phyloP scores from a whole-genome alignment of 2,113 vertebrate species.

The Cebus imitator region DNA sequence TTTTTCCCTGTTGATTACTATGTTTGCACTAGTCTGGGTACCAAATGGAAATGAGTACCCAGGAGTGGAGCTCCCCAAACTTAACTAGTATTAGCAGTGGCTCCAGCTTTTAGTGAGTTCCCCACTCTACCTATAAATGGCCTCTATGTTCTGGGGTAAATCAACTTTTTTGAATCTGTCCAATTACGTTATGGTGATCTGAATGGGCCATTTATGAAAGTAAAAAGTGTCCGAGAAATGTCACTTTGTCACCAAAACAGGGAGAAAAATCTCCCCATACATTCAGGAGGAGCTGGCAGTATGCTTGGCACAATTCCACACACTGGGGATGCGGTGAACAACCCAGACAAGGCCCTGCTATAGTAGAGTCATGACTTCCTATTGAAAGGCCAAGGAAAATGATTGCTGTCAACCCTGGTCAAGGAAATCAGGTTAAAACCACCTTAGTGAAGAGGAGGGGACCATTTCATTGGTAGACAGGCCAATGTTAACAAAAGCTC shows the following conservation, averaged over 20 bases:
- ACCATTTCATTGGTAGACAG: not conserved
- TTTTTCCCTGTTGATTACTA: not conserved
- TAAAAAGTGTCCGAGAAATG: constrained; percentile 23
- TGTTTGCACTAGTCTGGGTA: not conserved
- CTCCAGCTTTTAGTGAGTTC: constrained; percentile 14
- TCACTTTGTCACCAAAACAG: constrained; percentile 11
- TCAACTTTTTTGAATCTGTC: not conserved
- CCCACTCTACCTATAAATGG: not conserved
- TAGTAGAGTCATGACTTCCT: not conserved
- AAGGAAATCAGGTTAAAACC: constrained; percentile 35
- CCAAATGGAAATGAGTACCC: not conserved
- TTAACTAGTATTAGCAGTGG: not conserved
- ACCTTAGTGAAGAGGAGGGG: not conserved
- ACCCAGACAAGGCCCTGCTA: not conserved
- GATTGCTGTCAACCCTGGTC: not conserved
- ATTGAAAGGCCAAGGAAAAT: constrained; percentile 13
- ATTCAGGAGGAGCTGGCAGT: not conserved
- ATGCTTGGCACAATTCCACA: not conserved
- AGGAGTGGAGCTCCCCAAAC: not conserved
- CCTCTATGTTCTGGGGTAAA: not conserved
- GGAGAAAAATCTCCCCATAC: not conserved
- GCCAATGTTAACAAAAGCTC: constrained; percentile 26
- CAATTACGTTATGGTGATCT: constrained; percentile 23
- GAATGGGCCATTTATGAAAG: constrained; percentile 42
- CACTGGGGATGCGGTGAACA: not conserved